Evolutionary conservation across 1,140 invertebrate species (phyloP), one percentile per base, ranked within the genome.

Genomic region (Hyphantria cunea): DNA sequence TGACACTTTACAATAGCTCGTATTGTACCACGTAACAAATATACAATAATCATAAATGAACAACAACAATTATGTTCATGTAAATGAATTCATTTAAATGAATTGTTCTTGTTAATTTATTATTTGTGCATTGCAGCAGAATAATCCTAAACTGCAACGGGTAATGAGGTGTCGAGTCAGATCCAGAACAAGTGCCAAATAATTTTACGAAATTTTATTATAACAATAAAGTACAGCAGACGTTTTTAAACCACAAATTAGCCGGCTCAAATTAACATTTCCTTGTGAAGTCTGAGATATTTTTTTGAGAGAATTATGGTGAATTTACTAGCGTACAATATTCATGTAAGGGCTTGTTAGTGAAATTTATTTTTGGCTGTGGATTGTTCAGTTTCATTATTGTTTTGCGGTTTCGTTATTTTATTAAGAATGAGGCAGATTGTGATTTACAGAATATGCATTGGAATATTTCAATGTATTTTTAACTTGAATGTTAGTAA

Each of bases 161-260:
- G 53, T 66, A 76, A 78, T 66, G 70, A 73, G 66, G 62, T 61
- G 73, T 74, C 73, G 45, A 64, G 45, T 87, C 82, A 81, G 49
- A 53, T 34, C 56, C 45, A 25, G 45, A 76, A 77, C 70, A 75
- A 76, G 72, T 70, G 71, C 67, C 74, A 71, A 79, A 87, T 82
- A 80, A 85, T 79, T 82, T 80, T 25, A 55, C 70, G 58, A 74
- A 70, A 81, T 79, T 88, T 88, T 88, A 86, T 85, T 78, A 80
- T 77, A 82, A 84, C 78, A 80, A 87, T 88, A 86, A 86, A 85
- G 59, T 72, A 69, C 48, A 41, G 49, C 50, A 52, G 72, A 81
- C 70, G 68, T 83, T 78, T 78, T 81, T 66, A 76, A 80, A 50
- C 70, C 80, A 76, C 80, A 80, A 80, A 84, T 84, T 80, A 73